Conservation (phyloP, 2,888 invertebrate genomes). For the Himalopsyche tibetana region DNA sequence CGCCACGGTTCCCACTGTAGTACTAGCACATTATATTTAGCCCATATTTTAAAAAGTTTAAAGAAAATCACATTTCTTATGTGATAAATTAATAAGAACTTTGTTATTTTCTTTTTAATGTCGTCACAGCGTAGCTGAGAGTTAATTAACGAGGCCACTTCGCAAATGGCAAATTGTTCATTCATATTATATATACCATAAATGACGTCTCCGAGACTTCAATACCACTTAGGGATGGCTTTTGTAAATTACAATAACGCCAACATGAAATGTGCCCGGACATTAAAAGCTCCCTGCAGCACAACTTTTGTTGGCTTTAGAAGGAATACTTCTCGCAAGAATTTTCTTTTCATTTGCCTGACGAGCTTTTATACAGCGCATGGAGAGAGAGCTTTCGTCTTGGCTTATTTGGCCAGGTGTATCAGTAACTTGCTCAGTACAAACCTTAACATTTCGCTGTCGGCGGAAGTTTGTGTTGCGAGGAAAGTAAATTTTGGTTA, state of each 20-base stretch:
- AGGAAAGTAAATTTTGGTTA: slow-evolving; percentile 17
- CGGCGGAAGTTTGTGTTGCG: not conserved
- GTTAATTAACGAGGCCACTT: too few species aligned
- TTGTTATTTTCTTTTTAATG: too few species aligned
- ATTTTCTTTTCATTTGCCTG: slow-evolving; percentile 55
- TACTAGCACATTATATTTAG: too few species aligned
- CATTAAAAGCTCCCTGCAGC: slow-evolving; percentile 51
- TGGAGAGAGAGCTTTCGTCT: slow-evolving; percentile 4
- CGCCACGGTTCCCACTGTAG: too few species aligned
- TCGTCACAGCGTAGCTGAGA: too few species aligned
- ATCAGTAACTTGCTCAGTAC: not conserved
- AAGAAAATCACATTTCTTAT: too few species aligned
- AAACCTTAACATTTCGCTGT: not conserved
- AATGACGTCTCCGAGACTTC: slow-evolving; percentile 5
- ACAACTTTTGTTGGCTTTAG: slow-evolving; percentile 50
- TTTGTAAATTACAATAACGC: slow-evolving; percentile 48
- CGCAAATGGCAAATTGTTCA: too few species aligned
- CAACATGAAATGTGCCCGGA: slow-evolving; percentile 47
- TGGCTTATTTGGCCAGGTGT: slow-evolving; percentile 34
- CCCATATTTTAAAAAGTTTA: too few species aligned
- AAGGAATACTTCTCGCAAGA: slow-evolving; percentile 46
- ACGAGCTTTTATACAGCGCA: slow-evolving; percentile 10
- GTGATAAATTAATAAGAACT: too few species aligned
- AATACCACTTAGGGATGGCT: not conserved
- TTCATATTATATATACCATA: not conserved